Base-by-base conservation (phyloP, 2,797 vertebrate species). In the Neosilurus mollespiculum region DNA sequence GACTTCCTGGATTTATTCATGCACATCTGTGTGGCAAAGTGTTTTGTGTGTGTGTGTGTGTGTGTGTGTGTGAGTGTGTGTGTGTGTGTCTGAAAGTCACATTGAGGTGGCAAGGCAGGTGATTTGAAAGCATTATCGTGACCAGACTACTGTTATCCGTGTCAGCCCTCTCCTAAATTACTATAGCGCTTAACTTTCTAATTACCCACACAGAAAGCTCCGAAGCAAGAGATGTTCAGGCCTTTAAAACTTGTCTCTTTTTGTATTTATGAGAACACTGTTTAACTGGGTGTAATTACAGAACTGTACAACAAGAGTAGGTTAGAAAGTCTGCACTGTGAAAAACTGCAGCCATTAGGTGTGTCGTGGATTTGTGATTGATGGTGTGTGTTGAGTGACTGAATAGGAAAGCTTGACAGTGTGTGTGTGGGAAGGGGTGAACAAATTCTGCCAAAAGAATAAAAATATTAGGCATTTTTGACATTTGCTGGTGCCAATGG, bases 1-100 rank as follows among this genome's bases (percentile, higher is more conserved):
- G 80, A 88, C 84, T 86, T 89, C 86, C 86, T 82, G 83, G 79
- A 85, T 87, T 87, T 87, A 87, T 86, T 89, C 88, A 88, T 88
- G 88, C 87, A 87, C 86, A 89, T 88, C 88, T 83, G 71, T 79
- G 81, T 82, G 64, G n/a, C 20, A 26, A 73, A 37, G 24, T 81
- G 18, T 69, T 75, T 54, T 58, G 77, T 58, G 84, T 76, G 62
- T 81, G 62, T 72, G 61, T 56, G 75, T 62, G 80, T 37, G 22
- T 78, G 18, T 65, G 82, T n/a, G 78, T 79, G 76, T 84, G 70
- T 81, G 78, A 79, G 49, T 80, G 59, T 73, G 59, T 80, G 61
- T 64, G 78, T 81, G 78, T 81, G 62, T 84, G 62, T 71, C 24
- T 85, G 80, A 78, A 82, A 82, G 84, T 85, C 80, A 85, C 84